Base-by-base conservation (phyloP, 2,113 vertebrate genomes). In the Promerops cafer region DNA sequence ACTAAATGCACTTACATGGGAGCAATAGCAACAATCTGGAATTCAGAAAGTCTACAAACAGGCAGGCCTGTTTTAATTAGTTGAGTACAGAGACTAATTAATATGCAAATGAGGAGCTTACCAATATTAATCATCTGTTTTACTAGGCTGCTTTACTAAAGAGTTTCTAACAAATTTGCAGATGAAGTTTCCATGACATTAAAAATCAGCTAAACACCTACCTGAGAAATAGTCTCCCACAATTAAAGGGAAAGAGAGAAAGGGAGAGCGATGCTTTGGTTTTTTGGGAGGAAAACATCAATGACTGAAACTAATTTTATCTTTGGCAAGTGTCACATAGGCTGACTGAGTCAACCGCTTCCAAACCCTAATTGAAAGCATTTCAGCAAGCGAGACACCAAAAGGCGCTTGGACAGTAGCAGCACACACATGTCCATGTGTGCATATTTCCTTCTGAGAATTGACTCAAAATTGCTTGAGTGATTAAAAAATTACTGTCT, bases 121-220 rank as follows among this genome's bases (percentile, higher is more conserved):
- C 96, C 97, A 97, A 91, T 98, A 98, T 98, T 98, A 98, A 98
- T 98, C 97, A 98, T 98, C 96, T 97, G 96, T 97, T 98, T 98
- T 98, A 97, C 97, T 97, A 97, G 97, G 91, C 96, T 72, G 95
- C 97, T 97, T 97, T 96, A 94, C 96, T 97, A 83, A 96, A 97
- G 97, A 96, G 95, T 98, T 98, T 96, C 97, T 97, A 97, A 96
- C 72, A 5, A 97, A 97, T 98, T 98, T 97, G 96, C 96, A 97
- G 96, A 97, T 96, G 92, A 97, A 89, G 97, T 97, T 98, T 98
- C 96, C 96, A 91, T 97, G 95, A 91, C 91, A 97, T 94, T 97
- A 97, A 97, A 98, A 97, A 97, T 94, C 96, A 96, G 81, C 96
- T 96, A 87, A 96, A 82, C 6, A 89, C 90, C 92, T 97, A 90